Conservation (phyloP, 2,888 invertebrate genomes). For the Drosophila atroscutellata region DNA sequence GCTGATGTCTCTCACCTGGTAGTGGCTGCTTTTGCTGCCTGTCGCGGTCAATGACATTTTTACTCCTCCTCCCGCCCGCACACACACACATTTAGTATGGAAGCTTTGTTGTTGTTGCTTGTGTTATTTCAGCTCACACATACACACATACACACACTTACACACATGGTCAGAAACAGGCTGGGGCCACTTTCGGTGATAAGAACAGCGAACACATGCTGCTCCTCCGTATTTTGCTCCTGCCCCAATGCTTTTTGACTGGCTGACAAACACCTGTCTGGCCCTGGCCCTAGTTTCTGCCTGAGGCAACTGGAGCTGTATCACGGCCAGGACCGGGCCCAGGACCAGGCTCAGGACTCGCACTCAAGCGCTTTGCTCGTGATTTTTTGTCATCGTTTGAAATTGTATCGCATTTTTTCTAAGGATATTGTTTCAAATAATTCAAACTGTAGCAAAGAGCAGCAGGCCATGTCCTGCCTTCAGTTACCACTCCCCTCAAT, state of each 20-base stretch:
- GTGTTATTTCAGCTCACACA: conserved; percentile 57
- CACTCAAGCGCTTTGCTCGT: conserved; percentile 23
- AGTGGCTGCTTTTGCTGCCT: conserved; percentile 16
- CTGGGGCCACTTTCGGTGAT: conserved; percentile 54
- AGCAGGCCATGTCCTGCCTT: conserved; percentile 27
- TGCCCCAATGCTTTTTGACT: conserved; percentile 38
- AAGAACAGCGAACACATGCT: conserved; percentile 60
- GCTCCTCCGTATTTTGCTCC: conserved; percentile 30
- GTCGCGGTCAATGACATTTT: conserved; percentile 67
- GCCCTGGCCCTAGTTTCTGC: conserved; percentile 46
- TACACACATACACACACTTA: conserved; percentile 27
- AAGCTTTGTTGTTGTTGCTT: conserved; percentile 56
- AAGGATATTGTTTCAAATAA: conserved; percentile 81
- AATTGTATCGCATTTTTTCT: conserved; percentile 76
- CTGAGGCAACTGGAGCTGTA: conserved; percentile 12
- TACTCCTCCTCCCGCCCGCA: background rate
- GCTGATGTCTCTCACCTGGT: conserved; percentile 10
- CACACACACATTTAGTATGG: conserved; percentile 5
- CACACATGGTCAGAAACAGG: conserved; percentile 20
- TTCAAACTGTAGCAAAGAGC: conserved; percentile 68
- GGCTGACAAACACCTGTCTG: conserved; percentile 76
- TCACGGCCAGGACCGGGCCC: background rate
- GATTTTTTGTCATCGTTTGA: conserved; percentile 72
- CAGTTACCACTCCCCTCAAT: conserved; percentile 29
- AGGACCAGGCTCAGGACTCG: conserved; percentile 4